Evolutionary conservation across 2,113 vertebrate species (phyloP).

Genomic region (Equus quagga): DNA sequence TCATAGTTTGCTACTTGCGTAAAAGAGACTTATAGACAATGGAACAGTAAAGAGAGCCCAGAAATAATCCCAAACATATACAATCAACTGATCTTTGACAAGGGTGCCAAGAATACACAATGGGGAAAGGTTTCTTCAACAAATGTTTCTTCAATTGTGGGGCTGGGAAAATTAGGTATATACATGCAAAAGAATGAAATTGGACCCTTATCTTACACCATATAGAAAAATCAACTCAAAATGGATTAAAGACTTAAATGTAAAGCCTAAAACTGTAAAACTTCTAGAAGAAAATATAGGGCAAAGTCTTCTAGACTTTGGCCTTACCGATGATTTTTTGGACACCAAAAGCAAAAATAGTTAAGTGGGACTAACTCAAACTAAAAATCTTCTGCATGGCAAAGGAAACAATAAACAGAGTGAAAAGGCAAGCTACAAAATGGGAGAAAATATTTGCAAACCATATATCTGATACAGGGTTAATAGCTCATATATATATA

Average conservation of each 20-base stretch:
- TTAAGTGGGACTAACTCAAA: neutral
- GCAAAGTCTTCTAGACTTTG: neutral
- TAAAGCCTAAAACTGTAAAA: neutral
- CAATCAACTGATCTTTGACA: neutral
- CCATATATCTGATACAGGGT: neutral
- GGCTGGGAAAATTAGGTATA: neutral
- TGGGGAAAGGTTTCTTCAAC: neutral
- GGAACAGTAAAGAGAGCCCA: neutral
- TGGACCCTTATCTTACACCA: neutral
- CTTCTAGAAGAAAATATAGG: neutral
- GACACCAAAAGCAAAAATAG: neutral
- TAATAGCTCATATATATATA: neutral
- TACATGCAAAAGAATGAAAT: neutral
- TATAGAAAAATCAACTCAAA: neutral
- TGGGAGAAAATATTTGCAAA: neutral
- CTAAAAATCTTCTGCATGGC: neutral
- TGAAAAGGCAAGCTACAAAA: neutral
- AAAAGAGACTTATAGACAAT: neutral
- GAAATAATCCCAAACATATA: neutral
- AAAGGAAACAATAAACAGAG: neutral
- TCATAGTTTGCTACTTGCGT: fast-evolving
- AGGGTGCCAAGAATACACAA: neutral
- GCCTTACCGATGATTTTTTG: neutral
- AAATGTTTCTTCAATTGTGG: neutral
- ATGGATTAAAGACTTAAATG: neutral